A percentile compares a stretch with the other conserved stretches of the same genome.
These are phyloP conservation scores for Pyrocephalus nanus DNA, from an alignment of 2,797 vertebrate genomes.

Conservation along the genomic window DNA sequence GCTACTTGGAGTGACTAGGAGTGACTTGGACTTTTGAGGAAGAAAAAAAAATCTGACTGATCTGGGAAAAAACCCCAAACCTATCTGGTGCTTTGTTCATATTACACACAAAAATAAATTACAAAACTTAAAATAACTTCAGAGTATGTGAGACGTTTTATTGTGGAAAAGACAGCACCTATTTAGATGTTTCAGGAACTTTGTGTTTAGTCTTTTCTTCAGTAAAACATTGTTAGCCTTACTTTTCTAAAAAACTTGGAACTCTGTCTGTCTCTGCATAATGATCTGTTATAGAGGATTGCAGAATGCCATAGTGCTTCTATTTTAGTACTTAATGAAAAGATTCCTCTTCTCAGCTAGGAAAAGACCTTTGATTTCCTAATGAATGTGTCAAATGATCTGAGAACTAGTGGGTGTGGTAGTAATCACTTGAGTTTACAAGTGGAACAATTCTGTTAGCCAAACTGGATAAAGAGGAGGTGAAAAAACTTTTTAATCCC, in stretches of 20 bases:
- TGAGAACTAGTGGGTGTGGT: constrained; percentile 16
- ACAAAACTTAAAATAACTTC: neutral
- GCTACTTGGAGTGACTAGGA: neutral
- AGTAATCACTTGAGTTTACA: neutral
- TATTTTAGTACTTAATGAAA: constrained; percentile 25
- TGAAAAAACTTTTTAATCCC: constrained; percentile 12
- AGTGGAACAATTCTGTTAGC: constrained; percentile 35
- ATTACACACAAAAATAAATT: neutral
- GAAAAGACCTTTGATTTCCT: constrained; percentile 28
- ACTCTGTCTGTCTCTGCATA: neutral
- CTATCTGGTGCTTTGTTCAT: neutral
- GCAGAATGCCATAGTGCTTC: constrained; percentile 1
- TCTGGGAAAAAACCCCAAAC: neutral
- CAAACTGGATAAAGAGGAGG: neutral
- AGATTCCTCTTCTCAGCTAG: neutral
- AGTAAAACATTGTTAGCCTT: neutral
- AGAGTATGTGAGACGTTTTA: neutral
- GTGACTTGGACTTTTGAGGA: neutral
- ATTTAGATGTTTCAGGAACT: constrained; percentile 7
- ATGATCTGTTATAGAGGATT: neutral
- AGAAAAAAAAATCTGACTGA: neutral
- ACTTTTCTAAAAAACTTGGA: constrained; percentile 13
- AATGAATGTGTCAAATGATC: constrained; percentile 4
- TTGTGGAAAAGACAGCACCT: constrained; percentile 7
- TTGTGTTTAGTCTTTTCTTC: neutral